Percentiles rank a stretch among this genome's conserved stretches.
Evolutionary conservation across 2,888 invertebrate genomes (phyloP).

Genomic region (Acholoe squamosa): DNA sequence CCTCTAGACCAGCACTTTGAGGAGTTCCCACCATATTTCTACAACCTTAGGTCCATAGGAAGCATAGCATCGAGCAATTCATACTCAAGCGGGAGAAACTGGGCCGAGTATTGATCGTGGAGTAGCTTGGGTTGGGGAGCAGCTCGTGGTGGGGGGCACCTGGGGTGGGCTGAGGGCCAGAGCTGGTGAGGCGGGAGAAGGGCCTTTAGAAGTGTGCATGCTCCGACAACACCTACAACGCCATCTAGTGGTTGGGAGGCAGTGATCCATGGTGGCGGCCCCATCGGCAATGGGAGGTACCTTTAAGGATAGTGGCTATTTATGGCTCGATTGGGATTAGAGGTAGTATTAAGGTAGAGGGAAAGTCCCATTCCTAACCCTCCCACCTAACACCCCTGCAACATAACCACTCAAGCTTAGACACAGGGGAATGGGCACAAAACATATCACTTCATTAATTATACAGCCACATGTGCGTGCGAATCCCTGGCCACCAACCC

Average conservation of each 20-base stretch:
- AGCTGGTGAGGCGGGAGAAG: background rate
- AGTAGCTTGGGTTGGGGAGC: background rate
- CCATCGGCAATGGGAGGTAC: background rate
- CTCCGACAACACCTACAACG: background rate
- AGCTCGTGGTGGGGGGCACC: background rate
- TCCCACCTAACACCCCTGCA: no score
- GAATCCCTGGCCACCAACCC: background rate
- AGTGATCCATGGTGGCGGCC: background rate
- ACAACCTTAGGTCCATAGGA: background rate
- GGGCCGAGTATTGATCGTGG: background rate
- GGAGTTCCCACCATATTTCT: background rate
- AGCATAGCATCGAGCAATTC: background rate
- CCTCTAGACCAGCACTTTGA: background rate
- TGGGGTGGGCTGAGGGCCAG: background rate
- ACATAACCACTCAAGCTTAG: background rate
- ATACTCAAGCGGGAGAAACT: background rate
- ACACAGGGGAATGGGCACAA: background rate
- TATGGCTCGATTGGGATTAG: background rate
- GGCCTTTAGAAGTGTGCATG: background rate
- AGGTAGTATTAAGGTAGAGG: background rate
- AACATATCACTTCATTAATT: background rate
- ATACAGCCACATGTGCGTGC: slow-evolving; percentile 7
- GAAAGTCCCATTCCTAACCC: background rate
- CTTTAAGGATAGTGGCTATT: background rate
- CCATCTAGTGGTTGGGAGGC: background rate